phyloP scores from a whole-genome alignment of 2,113 vertebrate genomes.

The Carlito syrichta region DNA sequence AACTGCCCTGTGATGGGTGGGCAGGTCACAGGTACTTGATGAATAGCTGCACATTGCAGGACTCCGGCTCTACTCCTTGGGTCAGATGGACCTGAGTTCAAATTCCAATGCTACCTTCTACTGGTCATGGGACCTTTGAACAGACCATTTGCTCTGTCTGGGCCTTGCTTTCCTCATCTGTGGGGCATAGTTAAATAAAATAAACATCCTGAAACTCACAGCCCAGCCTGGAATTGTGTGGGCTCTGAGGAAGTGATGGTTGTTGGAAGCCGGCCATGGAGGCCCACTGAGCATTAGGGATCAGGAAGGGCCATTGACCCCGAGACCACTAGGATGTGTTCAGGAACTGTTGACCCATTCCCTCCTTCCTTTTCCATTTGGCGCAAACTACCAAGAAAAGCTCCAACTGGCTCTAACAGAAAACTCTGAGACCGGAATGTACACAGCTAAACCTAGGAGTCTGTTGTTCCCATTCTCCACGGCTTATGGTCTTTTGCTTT shows the following conservation, averaged over 20 bases:
- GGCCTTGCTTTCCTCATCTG: neutral
- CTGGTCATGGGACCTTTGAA: neutral
- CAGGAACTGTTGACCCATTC: no score
- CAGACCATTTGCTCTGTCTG: neutral
- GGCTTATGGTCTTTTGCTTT: no score
- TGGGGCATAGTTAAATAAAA: neutral
- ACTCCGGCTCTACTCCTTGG: neutral
- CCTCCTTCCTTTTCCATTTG: no score
- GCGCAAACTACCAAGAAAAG: no score
- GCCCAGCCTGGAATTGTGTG: neutral
- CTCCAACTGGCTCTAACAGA: no score
- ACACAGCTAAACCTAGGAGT: no score
- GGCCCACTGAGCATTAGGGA: no score
- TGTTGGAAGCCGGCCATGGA: no score
- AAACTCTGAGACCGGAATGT: no score
- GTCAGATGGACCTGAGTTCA: neutral
- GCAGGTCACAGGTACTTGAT: neutral
- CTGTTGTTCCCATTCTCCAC: no score
- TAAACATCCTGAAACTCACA: neutral
- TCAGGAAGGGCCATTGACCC: no score
- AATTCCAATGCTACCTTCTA: neutral
- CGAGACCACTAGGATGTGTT: no score
- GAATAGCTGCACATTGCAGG: neutral
- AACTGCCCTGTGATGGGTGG: fast-evolving
- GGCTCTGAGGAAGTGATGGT: neutral